phyloP scores from a whole-genome alignment of 92 coral and sea anemone genomes.

The Epizoanthus fatuus region DNA sequence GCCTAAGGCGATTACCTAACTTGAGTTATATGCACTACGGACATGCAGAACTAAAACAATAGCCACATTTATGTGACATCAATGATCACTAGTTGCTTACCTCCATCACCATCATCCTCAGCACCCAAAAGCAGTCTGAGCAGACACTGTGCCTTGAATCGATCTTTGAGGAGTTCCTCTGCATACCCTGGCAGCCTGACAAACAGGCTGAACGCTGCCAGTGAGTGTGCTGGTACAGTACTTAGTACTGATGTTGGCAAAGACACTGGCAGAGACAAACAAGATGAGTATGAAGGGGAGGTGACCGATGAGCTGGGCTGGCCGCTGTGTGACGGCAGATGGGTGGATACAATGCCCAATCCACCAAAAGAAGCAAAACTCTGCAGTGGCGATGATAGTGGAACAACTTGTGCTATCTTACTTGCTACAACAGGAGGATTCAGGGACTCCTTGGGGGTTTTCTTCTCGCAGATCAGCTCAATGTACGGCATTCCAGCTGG shows the following conservation, averaged over 20 bases:
- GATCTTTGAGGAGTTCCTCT: conserved; percentile 84
- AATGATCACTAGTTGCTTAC: conserved; percentile 45
- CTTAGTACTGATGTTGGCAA: conserved; percentile 88
- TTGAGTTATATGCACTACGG: too few relatives aligned
- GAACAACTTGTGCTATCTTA: conserved; percentile 10
- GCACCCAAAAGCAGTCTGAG: conserved; percentile 95
- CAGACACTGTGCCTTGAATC: conserved; percentile 88
- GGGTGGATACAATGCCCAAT: conserved; percentile 85
- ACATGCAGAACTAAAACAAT: too few relatives aligned
- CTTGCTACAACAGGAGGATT: conserved; percentile 17
- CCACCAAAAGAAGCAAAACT: conserved; percentile 90
- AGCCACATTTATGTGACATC: too few relatives aligned
- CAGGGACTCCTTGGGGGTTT: not conserved
- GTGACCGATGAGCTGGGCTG: conserved; percentile 39
- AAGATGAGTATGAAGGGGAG: conserved; percentile 55
- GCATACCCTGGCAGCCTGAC: conserved; percentile 96
- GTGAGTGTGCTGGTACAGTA: conserved; percentile 96
- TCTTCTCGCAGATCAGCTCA: conserved; percentile 64
- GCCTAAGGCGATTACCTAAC: too few relatives aligned
- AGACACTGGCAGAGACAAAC: conserved; percentile 74
- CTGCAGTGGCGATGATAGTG: conserved; percentile 82
- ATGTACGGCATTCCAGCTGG: conserved; percentile 79
- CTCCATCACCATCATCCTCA: conserved; percentile 97
- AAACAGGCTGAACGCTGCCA: conserved; percentile 96
- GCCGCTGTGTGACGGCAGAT: conserved; percentile 74